A percentile compares a stretch with the other conserved stretches of the same genome.
phyloP scores from a whole-genome alignment of 2,797 vertebrate species.

The Loris lydekkerianus region DNA sequence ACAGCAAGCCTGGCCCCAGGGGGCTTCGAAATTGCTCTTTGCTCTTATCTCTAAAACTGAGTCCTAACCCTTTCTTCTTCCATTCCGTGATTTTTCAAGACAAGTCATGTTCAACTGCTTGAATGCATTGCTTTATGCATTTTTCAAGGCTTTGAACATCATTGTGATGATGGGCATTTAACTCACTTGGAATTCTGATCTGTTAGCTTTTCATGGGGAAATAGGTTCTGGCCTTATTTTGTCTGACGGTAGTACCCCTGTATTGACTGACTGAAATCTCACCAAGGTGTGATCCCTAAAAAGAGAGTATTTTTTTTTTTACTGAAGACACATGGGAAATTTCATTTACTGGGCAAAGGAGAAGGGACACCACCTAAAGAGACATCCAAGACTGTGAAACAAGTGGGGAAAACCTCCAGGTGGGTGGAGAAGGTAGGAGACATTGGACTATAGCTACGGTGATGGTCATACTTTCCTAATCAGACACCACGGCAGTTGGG shows the following conservation, averaged over 20 bases:
- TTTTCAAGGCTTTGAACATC: conserved; percentile 53
- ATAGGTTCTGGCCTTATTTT: conserved; percentile 9
- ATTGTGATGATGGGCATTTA: conserved; percentile 10
- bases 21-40: neutral
- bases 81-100: conserved; percentile 50
- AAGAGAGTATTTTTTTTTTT: conserved; percentile 29
- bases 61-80: neutral
- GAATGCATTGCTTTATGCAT: neutral
- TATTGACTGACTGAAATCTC: conserved; percentile 26
- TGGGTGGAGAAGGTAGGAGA: neutral
- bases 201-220: conserved; percentile 27
- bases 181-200: conserved; percentile 37
- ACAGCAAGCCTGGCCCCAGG: neutral
- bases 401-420: neutral
- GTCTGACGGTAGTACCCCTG: conserved; percentile 35
- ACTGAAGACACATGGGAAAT: neutral
- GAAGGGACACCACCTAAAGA: neutral
- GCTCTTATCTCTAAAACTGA: neutral
- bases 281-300: conserved; percentile 8
- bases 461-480: conserved; percentile 50
- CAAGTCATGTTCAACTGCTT: neutral
- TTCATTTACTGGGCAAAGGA: neutral
- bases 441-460: neutral
- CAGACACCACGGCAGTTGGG: conserved; percentile 8
- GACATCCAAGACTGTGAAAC: neutral